phyloP scores from a whole-genome alignment of 1,140 invertebrate genomes.

The Penaeus japonicus region DNA sequence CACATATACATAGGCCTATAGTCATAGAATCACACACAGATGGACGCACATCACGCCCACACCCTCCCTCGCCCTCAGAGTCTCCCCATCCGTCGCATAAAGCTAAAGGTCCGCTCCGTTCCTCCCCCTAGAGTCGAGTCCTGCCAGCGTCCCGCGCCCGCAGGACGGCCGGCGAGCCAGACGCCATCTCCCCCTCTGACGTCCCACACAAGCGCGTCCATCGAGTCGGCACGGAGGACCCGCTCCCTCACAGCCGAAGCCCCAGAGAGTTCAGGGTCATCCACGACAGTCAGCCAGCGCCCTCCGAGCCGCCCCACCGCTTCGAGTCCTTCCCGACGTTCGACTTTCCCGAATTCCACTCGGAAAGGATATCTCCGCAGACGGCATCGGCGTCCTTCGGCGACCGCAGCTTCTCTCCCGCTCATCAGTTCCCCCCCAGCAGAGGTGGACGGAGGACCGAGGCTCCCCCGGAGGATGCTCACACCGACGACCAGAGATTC shows the following conservation, averaged over 20 bases:
- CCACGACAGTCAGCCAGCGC: not conserved
- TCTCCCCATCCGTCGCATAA: not conserved
- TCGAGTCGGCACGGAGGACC: constrained; percentile 3
- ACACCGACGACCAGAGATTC: constrained; percentile 53
- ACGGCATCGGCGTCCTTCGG: not conserved
- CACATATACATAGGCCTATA: too few species aligned
- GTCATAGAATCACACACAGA: too few species aligned
- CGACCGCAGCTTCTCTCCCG: not conserved
- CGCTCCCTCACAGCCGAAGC: constrained; percentile 20
- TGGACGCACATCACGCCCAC: not conserved
- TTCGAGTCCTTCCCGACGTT: constrained; percentile 36
- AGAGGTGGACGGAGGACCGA: not conserved
- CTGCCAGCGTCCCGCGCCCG: not conserved
- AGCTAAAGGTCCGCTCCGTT: not conserved
- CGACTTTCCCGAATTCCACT: constrained; percentile 31
- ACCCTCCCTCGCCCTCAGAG: not conserved
- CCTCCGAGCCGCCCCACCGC: constrained; percentile 10
- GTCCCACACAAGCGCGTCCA: constrained; percentile 33
- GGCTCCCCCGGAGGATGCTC: constrained; percentile 7
- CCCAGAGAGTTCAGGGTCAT: constrained; percentile 15
- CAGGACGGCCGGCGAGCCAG: not conserved
- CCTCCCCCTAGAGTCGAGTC: not conserved
- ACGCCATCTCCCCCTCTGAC: not conserved
- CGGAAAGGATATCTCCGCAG: not conserved
- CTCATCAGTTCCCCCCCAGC: not conserved